A percentile compares a stretch with the other conserved stretches of the same genome.
Conservation (phyloP, 2,113 vertebrate genomes). For the Narcine bancroftii region DNA sequence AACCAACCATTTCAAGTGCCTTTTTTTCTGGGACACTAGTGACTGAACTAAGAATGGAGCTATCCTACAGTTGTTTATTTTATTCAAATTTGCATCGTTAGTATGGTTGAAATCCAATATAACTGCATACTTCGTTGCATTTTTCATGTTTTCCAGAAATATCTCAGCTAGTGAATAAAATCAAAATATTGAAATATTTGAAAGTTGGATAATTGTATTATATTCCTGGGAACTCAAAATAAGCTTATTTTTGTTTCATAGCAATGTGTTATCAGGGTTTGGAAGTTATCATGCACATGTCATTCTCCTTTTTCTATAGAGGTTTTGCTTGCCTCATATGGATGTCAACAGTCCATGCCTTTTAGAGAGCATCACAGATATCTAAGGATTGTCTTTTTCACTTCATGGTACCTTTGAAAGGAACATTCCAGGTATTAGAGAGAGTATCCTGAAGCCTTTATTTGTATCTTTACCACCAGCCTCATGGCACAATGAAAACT, state of each 20-base stretch:
- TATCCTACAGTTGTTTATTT: neutral
- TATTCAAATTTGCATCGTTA: neutral
- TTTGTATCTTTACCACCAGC: neutral
- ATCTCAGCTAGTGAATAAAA: neutral
- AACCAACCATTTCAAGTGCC: neutral
- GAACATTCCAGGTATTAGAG: neutral
- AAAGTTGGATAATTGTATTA: neutral
- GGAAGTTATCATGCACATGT: neutral
- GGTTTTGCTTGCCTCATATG: neutral
- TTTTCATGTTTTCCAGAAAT: neutral
- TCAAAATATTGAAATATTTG: neutral
- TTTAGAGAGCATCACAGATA: neutral
- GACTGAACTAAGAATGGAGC: neutral
- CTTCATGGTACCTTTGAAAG: neutral
- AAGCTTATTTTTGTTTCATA: neutral
- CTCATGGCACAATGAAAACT: conserved; percentile 1
- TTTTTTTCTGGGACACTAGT: neutral
- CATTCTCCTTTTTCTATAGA: neutral
- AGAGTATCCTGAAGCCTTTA: neutral
- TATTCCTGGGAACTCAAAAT: neutral
- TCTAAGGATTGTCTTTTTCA: neutral
- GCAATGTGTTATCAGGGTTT: neutral
- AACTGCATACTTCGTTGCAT: neutral
- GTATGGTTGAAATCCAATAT: neutral
- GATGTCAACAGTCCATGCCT: neutral